A percentile compares a stretch with the other conserved stretches of the same genome.
phyloP scores from a whole-genome alignment of 1,140 invertebrate genomes.

The Drosophila lini region DNA sequence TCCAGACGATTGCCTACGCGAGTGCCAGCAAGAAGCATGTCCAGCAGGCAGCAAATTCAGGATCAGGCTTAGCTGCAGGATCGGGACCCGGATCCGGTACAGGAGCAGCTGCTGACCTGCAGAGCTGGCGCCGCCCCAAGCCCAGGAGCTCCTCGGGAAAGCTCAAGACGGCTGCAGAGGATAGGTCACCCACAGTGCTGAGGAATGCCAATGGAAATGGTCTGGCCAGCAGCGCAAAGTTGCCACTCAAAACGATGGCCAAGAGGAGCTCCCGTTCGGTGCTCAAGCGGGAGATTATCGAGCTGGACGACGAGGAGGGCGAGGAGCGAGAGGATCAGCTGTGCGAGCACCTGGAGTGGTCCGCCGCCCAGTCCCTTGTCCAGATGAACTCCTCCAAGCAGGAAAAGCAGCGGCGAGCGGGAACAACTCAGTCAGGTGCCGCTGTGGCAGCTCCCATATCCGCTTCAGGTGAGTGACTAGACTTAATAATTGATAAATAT shows the following conservation, averaged over 20 bases:
- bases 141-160: conserved; percentile 45
- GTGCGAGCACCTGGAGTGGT: conserved; percentile 75
- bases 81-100: conserved; percentile 14
- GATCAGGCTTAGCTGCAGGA: neutral
- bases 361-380: conserved; percentile 79
- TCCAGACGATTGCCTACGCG: conserved; percentile 77
- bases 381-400: conserved; percentile 83
- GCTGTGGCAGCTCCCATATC: conserved; percentile 24
- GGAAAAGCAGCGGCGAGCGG: conserved; percentile 67
- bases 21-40: conserved; percentile 78
- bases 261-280: conserved; percentile 53
- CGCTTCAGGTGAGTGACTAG: conserved; percentile 57
- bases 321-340: conserved; percentile 48
- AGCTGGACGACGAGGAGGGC: conserved; percentile 61
- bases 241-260: conserved; percentile 51
- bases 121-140: conserved; percentile 48
- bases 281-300: conserved; percentile 69
- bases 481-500: neutral
- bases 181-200: conserved; percentile 54
- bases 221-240: conserved; percentile 35
- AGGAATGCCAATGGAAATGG: conserved; percentile 74
- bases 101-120: conserved; percentile 38
- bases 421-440: conserved; percentile 8
- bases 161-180: conserved; percentile 54
- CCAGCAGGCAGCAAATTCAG: conserved; percentile 13